These are phyloP conservation scores for Bugulina stolonifera DNA, from an alignment of 2,888 invertebrate genomes.

Conservation along the genomic window DNA sequence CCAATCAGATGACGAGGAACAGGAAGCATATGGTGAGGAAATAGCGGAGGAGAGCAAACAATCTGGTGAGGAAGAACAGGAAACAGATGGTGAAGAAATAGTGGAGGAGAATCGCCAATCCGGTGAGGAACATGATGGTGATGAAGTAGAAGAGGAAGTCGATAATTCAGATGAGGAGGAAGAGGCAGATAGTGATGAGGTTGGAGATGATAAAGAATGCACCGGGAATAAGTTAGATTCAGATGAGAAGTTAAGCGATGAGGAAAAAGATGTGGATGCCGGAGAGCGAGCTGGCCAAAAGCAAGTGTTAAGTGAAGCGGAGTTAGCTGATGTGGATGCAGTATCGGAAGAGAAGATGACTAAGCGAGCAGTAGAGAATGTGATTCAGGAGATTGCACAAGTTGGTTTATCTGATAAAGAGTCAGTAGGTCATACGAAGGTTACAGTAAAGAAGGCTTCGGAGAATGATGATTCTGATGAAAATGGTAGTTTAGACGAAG, in stretches of 20 bases:
- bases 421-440: neutral
- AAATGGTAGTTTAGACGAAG: neutral
- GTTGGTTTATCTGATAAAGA: neutral
- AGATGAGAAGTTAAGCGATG: neutral
- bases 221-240: neutral
- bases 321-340: no score
- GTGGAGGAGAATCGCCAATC: neutral
- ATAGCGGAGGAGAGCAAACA: neutral
- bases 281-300: no score
- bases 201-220: neutral
- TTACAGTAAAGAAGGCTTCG: no score
- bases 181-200: slow-evolving; percentile 11
- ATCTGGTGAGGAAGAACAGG: neutral
- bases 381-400: neutral
- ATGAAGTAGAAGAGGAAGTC: neutral
- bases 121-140: neutral
- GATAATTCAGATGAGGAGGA: neutral
- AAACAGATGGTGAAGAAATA: neutral
- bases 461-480: neutral
- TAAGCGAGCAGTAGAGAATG: no score
- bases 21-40: neutral
- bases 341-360: no score
- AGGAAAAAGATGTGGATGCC: neutral
- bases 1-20: no score
- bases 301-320: no score